Conservation (phyloP, 92 coral and sea anemone species). For the Porites lobata region DNA sequence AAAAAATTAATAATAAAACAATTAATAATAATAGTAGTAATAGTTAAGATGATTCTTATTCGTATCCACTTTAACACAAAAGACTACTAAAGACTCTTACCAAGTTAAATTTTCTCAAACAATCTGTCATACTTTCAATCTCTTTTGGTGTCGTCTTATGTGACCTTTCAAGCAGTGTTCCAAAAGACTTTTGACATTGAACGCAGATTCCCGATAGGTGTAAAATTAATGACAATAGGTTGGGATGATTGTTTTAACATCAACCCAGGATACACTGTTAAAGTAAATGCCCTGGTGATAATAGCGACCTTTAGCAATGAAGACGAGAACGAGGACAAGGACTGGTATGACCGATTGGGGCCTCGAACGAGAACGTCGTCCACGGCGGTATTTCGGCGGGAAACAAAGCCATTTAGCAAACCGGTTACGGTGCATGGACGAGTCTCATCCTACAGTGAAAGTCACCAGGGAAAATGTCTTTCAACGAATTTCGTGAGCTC, state of each 20-base stretch:
- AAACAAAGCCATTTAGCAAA: no score
- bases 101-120: not conserved
- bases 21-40: no score
- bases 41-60: not conserved
- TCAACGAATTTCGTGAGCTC: no score
- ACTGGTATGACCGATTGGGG: no score
- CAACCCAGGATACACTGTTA: not conserved
- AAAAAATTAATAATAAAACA: not conserved
- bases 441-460: no score
- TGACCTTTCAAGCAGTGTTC: slow-evolving; percentile 2
- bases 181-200: slow-evolving; percentile 10
- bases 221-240: not conserved
- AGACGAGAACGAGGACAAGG: no score
- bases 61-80: not conserved
- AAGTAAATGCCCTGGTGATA: no score
- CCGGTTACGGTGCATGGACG: no score
- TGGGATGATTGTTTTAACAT: not conserved
- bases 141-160: slow-evolving; percentile 8
- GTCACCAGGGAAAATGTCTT: no score
- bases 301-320: no score
- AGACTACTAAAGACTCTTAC: not conserved
- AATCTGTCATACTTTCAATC: not conserved
- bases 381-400: no score
- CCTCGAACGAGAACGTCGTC: no score
- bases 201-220: not conserved